Evolutionary conservation across 2,797 vertebrate genomes (phyloP), one percentile per base, ranked within the genome.

Genomic region (Syngnathus acus): DNA sequence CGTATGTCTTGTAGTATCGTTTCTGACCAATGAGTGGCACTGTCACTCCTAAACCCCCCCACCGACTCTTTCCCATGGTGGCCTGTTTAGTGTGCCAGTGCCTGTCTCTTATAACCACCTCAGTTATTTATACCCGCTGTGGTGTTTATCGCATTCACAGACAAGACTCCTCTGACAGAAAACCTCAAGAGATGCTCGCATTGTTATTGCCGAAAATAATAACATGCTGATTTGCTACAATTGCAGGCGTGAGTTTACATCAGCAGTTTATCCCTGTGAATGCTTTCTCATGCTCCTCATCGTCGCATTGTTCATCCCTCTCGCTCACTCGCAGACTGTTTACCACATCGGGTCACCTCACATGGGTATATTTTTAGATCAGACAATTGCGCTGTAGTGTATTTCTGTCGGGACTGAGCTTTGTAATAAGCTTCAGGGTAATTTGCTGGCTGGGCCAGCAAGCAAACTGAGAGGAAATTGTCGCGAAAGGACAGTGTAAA

Each of bases 301-400:
- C 14, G 8, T 68, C 58, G 78, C 61, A 58, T 75, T 85, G 74
- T 78, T 74, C 37, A 3, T 70, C 76, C 77, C 63, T 57, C 70
- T 74, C 23, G 9, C 66, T 78, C 63, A 60, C 71, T 74, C 23
- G 9, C 66, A 8, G 60, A 69, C 69, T 83, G 85, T 87, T 89
- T 84, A 83, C 83, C 80, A 76, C 67, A 81, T 78, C 71, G 76
- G 86, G 84, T 85, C 84, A 66, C 72, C 81, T 86, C 86, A 84
- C 84, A 85, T 86, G 85, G 83, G 72, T 75, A 82, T 90, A 88
- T 88, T 89, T 88, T 83, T 87, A 89, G 88, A 63, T 63, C 62
- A 37, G 42, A 43, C 62, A 79, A 75, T 59, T 73, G 78, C 69
- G 70, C 69, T 68, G 62, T 71, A 67, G 69, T 78, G 72, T 74